Base-by-base conservation (phyloP, 1,140 invertebrate genomes). In the Reticulitermes speratus region DNA sequence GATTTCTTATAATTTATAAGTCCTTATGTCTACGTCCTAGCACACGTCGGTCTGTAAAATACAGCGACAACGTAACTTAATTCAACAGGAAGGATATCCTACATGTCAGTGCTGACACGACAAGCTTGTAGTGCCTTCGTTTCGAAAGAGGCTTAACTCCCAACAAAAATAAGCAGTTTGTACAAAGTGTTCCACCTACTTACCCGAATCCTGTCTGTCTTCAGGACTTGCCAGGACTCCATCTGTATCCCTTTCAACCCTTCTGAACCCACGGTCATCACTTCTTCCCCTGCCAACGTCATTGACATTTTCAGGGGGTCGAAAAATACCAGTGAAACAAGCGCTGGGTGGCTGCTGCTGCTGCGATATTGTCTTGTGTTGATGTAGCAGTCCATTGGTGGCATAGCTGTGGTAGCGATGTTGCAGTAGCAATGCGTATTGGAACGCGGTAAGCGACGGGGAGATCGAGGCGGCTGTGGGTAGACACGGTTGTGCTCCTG, bases 401-500 rank as follows among this genome's bases (percentile, higher is more conserved):
- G 48, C 21, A 32, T 59, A 44, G 65, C 85, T n/a, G 6, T 86
- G 82, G 86, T 86, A 86, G 52, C 86, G 86, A 75, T 86, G 86
- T 44, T 86, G 86, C 12, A 86, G 81, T 44, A 86, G 86, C 81
- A 86, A 75, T 23, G 86, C 86, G 81, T 86, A 86, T 32, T 86
- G 86, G 82, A 86, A 86, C 30, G 86, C 86, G 2, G 86, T 84
- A 25, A 86, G 75, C 9, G 52, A 75, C n/a, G 85, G 85, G 8
- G 30, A 25, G 48, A 65, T 32, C n/a, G 30, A 11, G 2, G 48
- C 32, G 45, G 55, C 45, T 44, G 55, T 16, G 52, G 23, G 23
- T 19, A 55, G 30, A 55, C 25, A 38, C 7, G 85, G 19, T n/a
- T 48, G 55, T 38, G 81, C n/a, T 32, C 25, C 38, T n/a, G 82